Evolutionary conservation across 2,797 vertebrate genomes (phyloP), one percentile per base, ranked within the genome.

Genomic region (Neostethus bicornis): DNA sequence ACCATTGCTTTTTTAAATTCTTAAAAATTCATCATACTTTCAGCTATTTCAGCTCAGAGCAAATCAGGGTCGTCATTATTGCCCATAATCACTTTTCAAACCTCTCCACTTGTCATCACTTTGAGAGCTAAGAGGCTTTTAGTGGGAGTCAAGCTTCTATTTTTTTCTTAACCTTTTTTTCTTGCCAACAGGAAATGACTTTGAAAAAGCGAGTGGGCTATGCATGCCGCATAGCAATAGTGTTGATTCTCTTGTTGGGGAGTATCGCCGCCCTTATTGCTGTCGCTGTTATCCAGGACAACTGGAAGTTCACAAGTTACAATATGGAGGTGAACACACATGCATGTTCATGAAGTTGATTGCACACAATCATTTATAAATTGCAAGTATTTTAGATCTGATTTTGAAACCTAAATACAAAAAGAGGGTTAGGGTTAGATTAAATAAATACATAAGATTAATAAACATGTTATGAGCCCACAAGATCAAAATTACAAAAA

Each of bases 211-310:
- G 78, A 65, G 87, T 90, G 66, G 87, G 92, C 50, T 92, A 89
- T 67, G 93, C 92, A 83, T 91, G 89, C 32, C 86, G 92, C 3
- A 81, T 90, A 65, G 73, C 89, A 38, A 34, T 83, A 31, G 90
- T 94, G 32, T 53, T 93, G 31, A 75, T 91, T 25, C 85, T 95
- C 64, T 86, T 99, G 51, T 61, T 96, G 55, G 79, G 89, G 46
- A 96, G 95, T 31, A 57, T 95, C 17, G 90, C 91, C n/a, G 92
- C 95, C 44, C 90, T 99, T 8, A 78, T 95, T 62, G 73, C 93
- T 19, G 88, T 99, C 61, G 88, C 93, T 0, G 76, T 96, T 58
- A 88, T 98, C 79, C 96, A 98, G 89, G 86, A 88, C 56, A 87
- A 89, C 12, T 93, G 89, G 78, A 86, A 59, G 11, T 80, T 81